Evolutionary conservation across 2,888 invertebrate species (phyloP), one percentile per base, ranked within the genome.

Genomic region (Glomeris marginata): DNA sequence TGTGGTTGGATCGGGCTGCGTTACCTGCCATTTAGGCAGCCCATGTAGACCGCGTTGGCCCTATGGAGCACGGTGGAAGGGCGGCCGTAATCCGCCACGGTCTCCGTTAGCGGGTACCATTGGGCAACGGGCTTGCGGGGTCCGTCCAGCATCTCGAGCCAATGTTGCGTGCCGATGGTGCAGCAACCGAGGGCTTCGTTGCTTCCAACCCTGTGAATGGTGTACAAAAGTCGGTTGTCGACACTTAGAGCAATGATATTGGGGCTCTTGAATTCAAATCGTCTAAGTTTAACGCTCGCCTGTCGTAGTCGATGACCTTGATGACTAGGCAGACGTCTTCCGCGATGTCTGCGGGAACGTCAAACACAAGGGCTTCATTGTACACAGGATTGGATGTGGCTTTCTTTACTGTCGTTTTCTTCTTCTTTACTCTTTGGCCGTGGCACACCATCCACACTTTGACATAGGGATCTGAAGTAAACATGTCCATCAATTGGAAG

Each of bases 361-460:
- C 92, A 65, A 92, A 94, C 10, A 90, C 86, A 55, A 94, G 71
- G 0, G 90, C 88, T 65, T 94, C 94, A 64, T 94, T 92, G 70
- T 87, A 94, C 1, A 91, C 81, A 0, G 92, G 91, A 63, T 78
- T 81, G 1, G 91, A 71, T 0, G 85, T 88, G 59, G 83, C 84
- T 63, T 84, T 80, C 66, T 86, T 84, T 1, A 91, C 88, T 0
- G 84, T 81, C 0, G 94, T 91, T 67, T 91, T 91, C 68, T 87
- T 84, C 72, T 91, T 91, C 70, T 90, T 90, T 60, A 92, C 82
- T 52, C 90, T 74, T 64, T 87, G 86, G 2, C 84, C 84, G 66
- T 85, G 82, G 62, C 84, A 84, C 58, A 90, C 76, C 50, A 94
- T 73, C 59, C 85, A 83, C 22, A 91, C 83, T 71, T 92, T 92